phyloP scores from a whole-genome alignment of 2,113 vertebrate species.

The Amia ocellicauda region DNA sequence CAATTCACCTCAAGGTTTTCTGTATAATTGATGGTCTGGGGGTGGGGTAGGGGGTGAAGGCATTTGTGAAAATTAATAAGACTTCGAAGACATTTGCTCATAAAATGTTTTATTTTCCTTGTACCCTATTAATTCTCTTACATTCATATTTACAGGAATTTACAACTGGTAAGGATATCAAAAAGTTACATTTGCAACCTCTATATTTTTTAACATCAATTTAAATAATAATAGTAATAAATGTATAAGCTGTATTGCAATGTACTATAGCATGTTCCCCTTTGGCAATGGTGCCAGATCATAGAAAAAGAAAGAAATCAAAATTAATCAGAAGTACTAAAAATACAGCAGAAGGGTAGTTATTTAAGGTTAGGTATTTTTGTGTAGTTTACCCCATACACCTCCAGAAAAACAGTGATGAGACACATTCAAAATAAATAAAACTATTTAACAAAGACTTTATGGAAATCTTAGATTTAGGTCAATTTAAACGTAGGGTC shows the following conservation, averaged over 20 bases:
- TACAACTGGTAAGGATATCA: slow-evolving; percentile 14
- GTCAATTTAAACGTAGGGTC: too few species aligned
- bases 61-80: too few species aligned
- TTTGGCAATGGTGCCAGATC: too few species aligned
- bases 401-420: neutral
- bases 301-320: slow-evolving; percentile 1
- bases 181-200: neutral
- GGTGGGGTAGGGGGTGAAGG: too few species aligned
- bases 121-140: slow-evolving; percentile 11
- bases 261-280: slow-evolving; percentile 7
- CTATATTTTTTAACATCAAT: neutral
- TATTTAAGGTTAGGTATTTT: too few species aligned
- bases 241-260: neutral
- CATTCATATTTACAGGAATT: slow-evolving; percentile 26
- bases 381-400: neutral
- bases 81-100: too few species aligned
- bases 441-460: too few species aligned
- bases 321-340: slow-evolving; percentile 10
- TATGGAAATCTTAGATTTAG: too few species aligned
- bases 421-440: too few species aligned
- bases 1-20: too few species aligned
- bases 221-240: too few species aligned
- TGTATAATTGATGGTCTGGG: too few species aligned
- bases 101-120: slow-evolving; percentile 19
- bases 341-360: slow-evolving; percentile 12